phyloP scores from a whole-genome alignment of 2,888 invertebrate species.

The Lysandra coridon region DNA sequence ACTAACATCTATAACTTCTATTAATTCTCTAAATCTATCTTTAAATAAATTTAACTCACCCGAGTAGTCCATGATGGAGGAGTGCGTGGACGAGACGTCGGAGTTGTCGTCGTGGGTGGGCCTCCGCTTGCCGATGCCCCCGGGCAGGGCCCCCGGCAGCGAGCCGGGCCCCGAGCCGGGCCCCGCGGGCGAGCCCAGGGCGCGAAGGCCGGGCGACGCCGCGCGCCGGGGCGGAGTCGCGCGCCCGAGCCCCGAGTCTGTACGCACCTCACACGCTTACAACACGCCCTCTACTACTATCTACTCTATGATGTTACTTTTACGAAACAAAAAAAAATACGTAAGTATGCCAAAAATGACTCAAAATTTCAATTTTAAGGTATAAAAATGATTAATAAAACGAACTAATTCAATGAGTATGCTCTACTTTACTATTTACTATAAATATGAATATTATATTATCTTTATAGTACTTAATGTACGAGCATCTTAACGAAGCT shows the following conservation, averaged over 20 bases:
- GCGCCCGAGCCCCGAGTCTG: constrained; percentile 92
- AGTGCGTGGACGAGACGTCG: constrained; percentile 91
- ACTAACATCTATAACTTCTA: not conserved
- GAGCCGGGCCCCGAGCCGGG: constrained; percentile 82
- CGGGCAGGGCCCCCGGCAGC: constrained; percentile 89
- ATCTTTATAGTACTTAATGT: not conserved
- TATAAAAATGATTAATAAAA: not conserved
- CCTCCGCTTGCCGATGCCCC: constrained; percentile 89
- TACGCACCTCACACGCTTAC: constrained; percentile 36
- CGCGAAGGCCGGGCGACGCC: constrained; percentile 91
- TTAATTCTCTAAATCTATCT: not conserved
- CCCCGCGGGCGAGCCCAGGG: constrained; percentile 85
- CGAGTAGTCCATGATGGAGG: constrained; percentile 93
- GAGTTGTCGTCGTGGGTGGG: constrained; percentile 89
- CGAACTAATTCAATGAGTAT: not conserved
- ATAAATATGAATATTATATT: not conserved
- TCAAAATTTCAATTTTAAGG: not conserved
- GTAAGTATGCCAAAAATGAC: not conserved
- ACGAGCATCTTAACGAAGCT: not conserved
- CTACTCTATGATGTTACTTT: not conserved
- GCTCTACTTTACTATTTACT: constrained; percentile 5
- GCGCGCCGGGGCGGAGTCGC: constrained; percentile 93
- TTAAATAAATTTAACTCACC: constrained; percentile 72
- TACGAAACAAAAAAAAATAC: not conserved
- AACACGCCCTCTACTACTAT: constrained; percentile 16